Conservation (phyloP, 37 sponge, comb jelly and placozoan species). For the Eunapius fragilis region DNA sequence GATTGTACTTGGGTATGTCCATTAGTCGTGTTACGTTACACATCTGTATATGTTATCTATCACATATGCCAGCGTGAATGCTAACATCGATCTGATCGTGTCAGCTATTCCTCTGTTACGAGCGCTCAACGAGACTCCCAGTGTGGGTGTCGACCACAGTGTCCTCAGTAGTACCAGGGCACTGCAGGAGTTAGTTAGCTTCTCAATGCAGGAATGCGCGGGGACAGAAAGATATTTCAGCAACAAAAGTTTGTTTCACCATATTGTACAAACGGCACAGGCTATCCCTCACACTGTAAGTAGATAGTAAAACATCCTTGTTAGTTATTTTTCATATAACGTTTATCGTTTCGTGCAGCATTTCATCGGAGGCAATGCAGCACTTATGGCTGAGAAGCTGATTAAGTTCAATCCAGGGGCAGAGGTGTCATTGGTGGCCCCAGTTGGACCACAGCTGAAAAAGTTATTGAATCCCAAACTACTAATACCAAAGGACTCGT, state of each 20-base stretch:
- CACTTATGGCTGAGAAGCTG: slow-evolving; percentile 83
- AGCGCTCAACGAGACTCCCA: slow-evolving; percentile 25
- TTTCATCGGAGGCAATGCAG: slow-evolving; percentile 94
- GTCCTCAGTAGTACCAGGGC: slow-evolving; percentile 32
- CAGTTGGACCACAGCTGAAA: slow-evolving; percentile 69
- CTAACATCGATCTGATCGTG: slow-evolving; percentile 85
- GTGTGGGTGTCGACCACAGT: slow-evolving; percentile 40
- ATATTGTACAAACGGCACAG: slow-evolving; percentile 60
- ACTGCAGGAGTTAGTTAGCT: slow-evolving; percentile 59
- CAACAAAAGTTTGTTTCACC: slow-evolving; percentile 28
- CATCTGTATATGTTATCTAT: background rate
- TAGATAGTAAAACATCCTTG: background rate
- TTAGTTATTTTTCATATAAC: background rate
- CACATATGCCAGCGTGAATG: slow-evolving; percentile 65
- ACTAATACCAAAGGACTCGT: slow-evolving; percentile 10
- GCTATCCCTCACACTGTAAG: slow-evolving; percentile 51
- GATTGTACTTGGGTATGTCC: background rate
- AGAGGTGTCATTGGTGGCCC: slow-evolving; percentile 66
- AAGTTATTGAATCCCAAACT: slow-evolving; percentile 44
- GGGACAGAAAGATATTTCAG: slow-evolving; percentile 77
- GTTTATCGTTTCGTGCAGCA: slow-evolving; percentile 37
- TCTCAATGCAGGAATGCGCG: slow-evolving; percentile 78
- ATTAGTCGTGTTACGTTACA: background rate
- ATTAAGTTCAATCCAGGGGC: slow-evolving; percentile 5
- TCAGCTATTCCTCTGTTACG: slow-evolving; percentile 67